Base-by-base conservation (phyloP, 2,888 invertebrate genomes). In the Resseliella maxima region DNA sequence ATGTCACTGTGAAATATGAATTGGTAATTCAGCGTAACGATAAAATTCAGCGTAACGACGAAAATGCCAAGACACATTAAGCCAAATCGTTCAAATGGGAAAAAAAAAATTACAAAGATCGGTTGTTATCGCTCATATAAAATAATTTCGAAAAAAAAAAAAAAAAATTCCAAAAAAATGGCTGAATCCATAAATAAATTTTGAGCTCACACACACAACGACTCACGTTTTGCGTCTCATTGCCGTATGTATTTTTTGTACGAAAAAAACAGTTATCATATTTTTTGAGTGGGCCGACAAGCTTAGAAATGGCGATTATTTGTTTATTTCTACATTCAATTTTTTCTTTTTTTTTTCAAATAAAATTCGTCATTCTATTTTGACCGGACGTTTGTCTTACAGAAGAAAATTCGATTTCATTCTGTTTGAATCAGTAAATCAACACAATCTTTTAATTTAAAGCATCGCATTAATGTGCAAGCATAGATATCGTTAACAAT, bases 161-260 rank as follows among this genome's bases (percentile, higher is more conserved):
- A 59, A 24, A 24, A n/a, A n/a, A 59, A 59, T 59, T 27, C n/a
- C 59, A 50, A 12, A 50, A 50, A 50, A 59, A 59, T 18, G 59
- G 24, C 2, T 50, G 50, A 59, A 59, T 59, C 59, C 59, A 59
- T 24, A 59, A 59, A 59, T 59, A 59, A 27, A 59, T 59, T 59
- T 59, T 59, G 15, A 24, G 59, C 24, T 6, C 46, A 18, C 46
- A 50, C 18, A 15, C 18, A 50, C 18, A 50, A 18, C n/a, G n/a
- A n/a, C n/a, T 8, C 46, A 50, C 46, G 46, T 50, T 18, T 50
- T 18, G 18, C 8, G 2, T 2, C 8, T 50, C 46, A 15, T 18
- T 15, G 18, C 18, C 46, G 18, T 18, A 15, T 50, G 2, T 15
- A 8, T 50, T 50, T 50, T 50, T 50, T 18, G 8, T 18, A 15